phyloP scores from a whole-genome alignment of 2,888 invertebrate genomes.

The Yponomeuta sedellus region DNA sequence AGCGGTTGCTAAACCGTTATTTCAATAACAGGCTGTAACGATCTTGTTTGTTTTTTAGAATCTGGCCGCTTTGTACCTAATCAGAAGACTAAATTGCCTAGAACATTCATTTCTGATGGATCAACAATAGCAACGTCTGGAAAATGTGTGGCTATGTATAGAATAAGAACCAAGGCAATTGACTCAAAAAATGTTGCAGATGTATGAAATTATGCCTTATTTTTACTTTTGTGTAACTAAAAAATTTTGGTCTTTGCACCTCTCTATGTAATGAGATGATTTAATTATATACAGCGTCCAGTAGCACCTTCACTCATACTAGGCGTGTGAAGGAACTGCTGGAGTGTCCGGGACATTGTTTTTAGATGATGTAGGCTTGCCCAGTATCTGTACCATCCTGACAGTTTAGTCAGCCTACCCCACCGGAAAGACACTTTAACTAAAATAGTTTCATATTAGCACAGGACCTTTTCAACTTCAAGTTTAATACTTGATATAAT shows the following conservation, averaged over 20 bases:
- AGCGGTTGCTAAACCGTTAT: neutral
- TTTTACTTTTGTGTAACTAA: neutral
- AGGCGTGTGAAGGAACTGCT: too few relatives aligned
- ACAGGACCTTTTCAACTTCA: neutral
- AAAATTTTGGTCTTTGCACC: too few relatives aligned
- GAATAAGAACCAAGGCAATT: slow-evolving; percentile 77
- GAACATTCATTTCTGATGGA: slow-evolving; percentile 80
- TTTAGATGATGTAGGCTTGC: too few relatives aligned
- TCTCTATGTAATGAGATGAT: too few relatives aligned
- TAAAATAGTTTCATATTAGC: neutral
- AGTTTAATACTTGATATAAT: neutral
- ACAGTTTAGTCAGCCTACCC: too few relatives aligned
- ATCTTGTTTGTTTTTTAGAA: slow-evolving; percentile 56
- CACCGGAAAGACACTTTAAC: too few relatives aligned
- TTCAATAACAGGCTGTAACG: neutral
- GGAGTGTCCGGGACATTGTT: too few relatives aligned
- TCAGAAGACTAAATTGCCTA: slow-evolving; percentile 63
- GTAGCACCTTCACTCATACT: too few relatives aligned
- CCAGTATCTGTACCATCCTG: too few relatives aligned
- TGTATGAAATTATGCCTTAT: slow-evolving; percentile 39
- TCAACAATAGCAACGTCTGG: slow-evolving; percentile 75
- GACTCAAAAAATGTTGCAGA: slow-evolving; percentile 81
- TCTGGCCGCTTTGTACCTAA: slow-evolving; percentile 76
- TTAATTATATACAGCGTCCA: too few relatives aligned
- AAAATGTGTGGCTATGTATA: slow-evolving; percentile 81